phyloP scores from a whole-genome alignment of 2,888 invertebrate genomes.

The Pachycephus smyrnensis region DNA sequence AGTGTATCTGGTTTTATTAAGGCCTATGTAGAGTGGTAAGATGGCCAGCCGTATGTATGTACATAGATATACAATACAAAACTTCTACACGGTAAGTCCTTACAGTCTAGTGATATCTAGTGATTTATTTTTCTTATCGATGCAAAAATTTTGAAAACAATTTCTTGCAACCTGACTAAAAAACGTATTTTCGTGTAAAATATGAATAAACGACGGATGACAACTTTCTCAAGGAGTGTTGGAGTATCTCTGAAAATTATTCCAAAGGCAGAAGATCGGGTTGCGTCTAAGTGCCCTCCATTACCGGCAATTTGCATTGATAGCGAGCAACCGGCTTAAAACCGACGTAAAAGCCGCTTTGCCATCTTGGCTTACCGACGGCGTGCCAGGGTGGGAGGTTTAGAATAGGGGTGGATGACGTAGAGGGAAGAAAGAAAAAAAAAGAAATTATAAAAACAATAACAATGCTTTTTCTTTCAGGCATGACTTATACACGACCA shows the following conservation, averaged over 20 bases:
- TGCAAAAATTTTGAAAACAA: not conserved
- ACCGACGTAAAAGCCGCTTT: slow-evolving; percentile 59
- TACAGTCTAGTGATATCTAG: not conserved
- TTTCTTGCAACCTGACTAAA: not conserved
- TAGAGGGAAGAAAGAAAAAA: not conserved
- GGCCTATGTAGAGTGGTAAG: not conserved
- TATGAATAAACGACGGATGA: not conserved
- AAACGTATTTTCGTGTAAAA: not conserved
- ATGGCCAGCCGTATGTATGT: not conserved
- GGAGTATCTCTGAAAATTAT: not conserved
- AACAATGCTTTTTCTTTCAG: not conserved
- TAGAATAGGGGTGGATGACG: not conserved
- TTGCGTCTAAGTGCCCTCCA: slow-evolving; percentile 62
- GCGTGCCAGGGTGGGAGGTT: not conserved
- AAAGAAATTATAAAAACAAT: not conserved
- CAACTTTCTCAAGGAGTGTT: not conserved
- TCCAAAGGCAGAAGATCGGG: slow-evolving; percentile 37
- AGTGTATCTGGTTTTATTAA: not conserved
- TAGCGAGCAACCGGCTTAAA: slow-evolving; percentile 55
- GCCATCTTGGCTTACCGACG: slow-evolving; percentile 29
- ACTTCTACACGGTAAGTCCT: not conserved
- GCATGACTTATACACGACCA: not conserved
- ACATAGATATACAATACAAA: not conserved
- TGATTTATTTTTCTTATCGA: not conserved
- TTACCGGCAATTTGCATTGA: slow-evolving; percentile 65